Base-by-base conservation (phyloP, 2,888 invertebrate species). In the Danaus chrysippus region DNA sequence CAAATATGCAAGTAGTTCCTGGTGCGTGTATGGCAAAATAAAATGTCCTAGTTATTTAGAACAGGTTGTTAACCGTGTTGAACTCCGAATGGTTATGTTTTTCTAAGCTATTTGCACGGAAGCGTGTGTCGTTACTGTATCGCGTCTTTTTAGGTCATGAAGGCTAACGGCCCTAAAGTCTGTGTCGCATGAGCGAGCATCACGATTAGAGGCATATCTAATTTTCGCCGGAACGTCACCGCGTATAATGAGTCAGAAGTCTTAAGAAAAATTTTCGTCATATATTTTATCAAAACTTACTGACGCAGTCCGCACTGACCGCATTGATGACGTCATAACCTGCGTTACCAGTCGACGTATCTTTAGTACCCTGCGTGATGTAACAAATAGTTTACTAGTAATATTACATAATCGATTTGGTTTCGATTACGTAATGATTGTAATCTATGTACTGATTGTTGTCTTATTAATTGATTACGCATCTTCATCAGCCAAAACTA, bases 31-130 rank as follows among this genome's bases (percentile, higher is more conserved):
- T 9, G 17, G 17, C n/a, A 46, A 57, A 56, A 46, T 12, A 46
- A 54, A 49, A 49, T 8, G 41, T 9, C 42, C 42, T 13, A 46
- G 49, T 5, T 58, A 65, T 60, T 58, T 56, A 63, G 63, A 49
- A 42, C 46, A 42, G 44, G 59, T 54, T 60, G 19, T 58, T 60
- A 62, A 65, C 59, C 63, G 65, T 15, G 43, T 56, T 42, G 57
- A 52, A 56, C 46, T 53, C 54, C 42, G 53, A 53, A 34, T 42
- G 15, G 52, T 55, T 56, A 17, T 42, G 54, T 63, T 61, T 61
- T 63, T 63, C 44, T 49, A 44, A 54, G 54, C 46, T 12, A 57
- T 58, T 55, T 56, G 42, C 58, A 56, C 58, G 62, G 62, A 63
- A 65, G 42, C 54, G 10, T n/a, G 46, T 12, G 55, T 53, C 56